A percentile compares a stretch with the other conserved stretches of the same genome.
phyloP scores from a whole-genome alignment of 2,888 invertebrate species.

The Poecilus cupreus region DNA sequence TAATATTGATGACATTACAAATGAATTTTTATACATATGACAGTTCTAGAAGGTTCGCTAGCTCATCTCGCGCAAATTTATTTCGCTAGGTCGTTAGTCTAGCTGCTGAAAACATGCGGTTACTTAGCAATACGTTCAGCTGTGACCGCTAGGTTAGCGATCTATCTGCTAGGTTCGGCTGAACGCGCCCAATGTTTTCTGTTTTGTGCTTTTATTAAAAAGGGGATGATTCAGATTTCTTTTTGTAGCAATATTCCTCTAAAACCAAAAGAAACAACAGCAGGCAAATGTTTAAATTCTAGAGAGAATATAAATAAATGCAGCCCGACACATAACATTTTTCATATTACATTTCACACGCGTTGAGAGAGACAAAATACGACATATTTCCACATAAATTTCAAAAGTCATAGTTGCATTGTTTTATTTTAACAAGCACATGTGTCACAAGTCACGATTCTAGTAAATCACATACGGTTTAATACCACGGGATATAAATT shows the following conservation, averaged over 20 bases:
- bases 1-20: too few relatives aligned
- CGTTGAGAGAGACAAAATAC: conserved; percentile 17
- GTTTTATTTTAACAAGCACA: conserved; percentile 41
- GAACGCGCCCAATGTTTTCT: too few relatives aligned
- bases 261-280: background rate
- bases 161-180: too few relatives aligned
- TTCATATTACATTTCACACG: conserved; percentile 35
- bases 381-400: conserved; percentile 43
- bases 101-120: too few relatives aligned
- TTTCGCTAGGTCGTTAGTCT: too few relatives aligned
- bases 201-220: background rate
- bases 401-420: conserved; percentile 21
- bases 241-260: background rate
- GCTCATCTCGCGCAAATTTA: too few relatives aligned
- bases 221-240: conserved; percentile 6
- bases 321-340: conserved; percentile 15
- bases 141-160: too few relatives aligned
- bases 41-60: too few relatives aligned
- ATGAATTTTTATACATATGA: too few relatives aligned
- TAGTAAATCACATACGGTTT: conserved; percentile 29
- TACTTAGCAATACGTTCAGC: too few relatives aligned
- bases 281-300: conserved; percentile 11
- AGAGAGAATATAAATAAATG: conserved; percentile 37
- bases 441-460: conserved; percentile 20
- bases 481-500: background rate